Evolutionary conservation across 1,140 invertebrate species (phyloP).

Genomic region (Batillaria attramentaria): DNA sequence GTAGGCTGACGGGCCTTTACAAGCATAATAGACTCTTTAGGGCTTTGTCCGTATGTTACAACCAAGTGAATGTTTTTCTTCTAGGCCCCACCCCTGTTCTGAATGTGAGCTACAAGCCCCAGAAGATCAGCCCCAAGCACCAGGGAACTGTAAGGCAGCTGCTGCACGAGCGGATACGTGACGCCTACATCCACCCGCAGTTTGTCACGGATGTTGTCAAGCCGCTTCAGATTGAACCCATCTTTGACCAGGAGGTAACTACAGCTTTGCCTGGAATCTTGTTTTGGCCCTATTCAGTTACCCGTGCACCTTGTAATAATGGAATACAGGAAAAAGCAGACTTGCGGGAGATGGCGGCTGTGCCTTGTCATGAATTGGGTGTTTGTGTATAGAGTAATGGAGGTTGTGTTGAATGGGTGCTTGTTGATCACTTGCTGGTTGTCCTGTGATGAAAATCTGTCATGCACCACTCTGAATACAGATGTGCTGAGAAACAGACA

Average conservation of each 20-base stretch:
- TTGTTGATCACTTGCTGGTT: conserved; percentile 29
- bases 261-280: too few species aligned
- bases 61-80: too few species aligned
- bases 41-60: too few species aligned
- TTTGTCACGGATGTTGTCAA: conserved; percentile 99
- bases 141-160: conserved; percentile 92
- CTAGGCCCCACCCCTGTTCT: conserved; percentile 79
- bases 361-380: not conserved
- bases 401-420: not conserved
- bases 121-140: conserved; percentile 99
- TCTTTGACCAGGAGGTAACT: conserved; percentile 97
- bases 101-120: conserved; percentile 99
- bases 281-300: too few species aligned
- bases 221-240: conserved; percentile 96
- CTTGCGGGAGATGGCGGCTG: too few species aligned
- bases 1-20: too few species aligned
- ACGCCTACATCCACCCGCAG: conserved; percentile 97
- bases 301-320: too few species aligned
- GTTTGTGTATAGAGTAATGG: not conserved
- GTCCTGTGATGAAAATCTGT: conserved; percentile 36
- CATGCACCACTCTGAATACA: conserved; percentile 38
- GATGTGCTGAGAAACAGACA: conserved; percentile 35
- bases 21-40: too few species aligned
- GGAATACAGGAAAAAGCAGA: not conserved
- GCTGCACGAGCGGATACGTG: conserved; percentile 95